These are phyloP conservation scores for Prionailurus viverrinus DNA, from an alignment of 2,113 vertebrate species.

Conservation along the genomic window DNA sequence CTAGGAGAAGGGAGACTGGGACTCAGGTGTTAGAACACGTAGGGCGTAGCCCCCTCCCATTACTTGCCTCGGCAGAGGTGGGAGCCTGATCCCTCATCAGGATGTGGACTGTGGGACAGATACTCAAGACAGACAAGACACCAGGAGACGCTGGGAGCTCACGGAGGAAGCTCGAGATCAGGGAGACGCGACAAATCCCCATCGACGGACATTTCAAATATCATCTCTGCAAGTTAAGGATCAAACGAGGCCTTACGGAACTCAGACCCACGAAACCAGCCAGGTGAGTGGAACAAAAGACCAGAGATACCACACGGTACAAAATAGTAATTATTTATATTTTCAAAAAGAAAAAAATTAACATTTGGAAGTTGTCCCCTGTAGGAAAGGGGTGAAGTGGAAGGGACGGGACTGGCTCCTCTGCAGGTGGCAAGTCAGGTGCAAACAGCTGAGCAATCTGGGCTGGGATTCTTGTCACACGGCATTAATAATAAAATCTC, in stretches of 20 bases:
- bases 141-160: conserved; percentile 32
- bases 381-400: conserved; percentile 86
- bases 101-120: not conserved
- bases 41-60: not conserved
- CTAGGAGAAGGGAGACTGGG: not conserved
- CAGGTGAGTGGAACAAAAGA: conserved; percentile 79
- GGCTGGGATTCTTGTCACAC: conserved; percentile 79
- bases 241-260: conserved; percentile 30
- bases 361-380: conserved; percentile 88
- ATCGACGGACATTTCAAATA: not conserved
- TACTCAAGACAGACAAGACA: not conserved
- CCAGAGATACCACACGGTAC: conserved; percentile 87
- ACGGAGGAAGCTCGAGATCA: conserved; percentile 27
- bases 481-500: conserved; percentile 78
- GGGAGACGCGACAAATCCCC: not conserved
- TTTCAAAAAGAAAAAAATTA: conserved; percentile 88
- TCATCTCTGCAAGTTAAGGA: conserved; percentile 33
- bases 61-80: not conserved
- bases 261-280: conserved; percentile 47
- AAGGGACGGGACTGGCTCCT: conserved; percentile 86
- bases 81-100: not conserved
- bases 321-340: conserved; percentile 93
- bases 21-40: not conserved
- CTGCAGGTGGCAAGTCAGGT: conserved; percentile 84
- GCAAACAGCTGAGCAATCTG: conserved; percentile 86